Conservation (phyloP, 2,888 invertebrate species). For the Conomelus anceps region DNA sequence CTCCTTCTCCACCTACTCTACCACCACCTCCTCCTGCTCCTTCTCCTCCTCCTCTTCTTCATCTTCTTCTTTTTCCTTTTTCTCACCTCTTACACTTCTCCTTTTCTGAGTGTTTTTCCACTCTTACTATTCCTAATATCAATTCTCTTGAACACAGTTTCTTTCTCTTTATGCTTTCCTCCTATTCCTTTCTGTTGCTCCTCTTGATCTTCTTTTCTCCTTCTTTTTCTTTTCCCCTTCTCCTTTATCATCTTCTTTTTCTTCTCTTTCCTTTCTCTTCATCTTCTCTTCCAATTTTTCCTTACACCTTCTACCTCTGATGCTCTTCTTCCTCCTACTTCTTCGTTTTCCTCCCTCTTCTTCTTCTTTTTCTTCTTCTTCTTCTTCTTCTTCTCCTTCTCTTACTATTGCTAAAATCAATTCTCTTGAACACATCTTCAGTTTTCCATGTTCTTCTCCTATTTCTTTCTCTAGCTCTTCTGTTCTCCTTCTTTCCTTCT, state of each 20-base stretch:
- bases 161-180: neutral
- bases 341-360: constrained; percentile 7
- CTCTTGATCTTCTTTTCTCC: neutral
- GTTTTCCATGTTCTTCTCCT: neutral
- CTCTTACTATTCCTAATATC: no score
- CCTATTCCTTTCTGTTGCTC: neutral
- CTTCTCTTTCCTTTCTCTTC: neutral
- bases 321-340: neutral
- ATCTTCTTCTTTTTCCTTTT: neutral
- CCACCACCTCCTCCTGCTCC: no score
- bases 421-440: no score
- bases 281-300: neutral
- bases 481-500: neutral
- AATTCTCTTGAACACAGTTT: no score
- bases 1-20: neutral
- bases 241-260: neutral
- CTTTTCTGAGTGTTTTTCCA: neutral
- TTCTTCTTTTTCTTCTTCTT: no score
- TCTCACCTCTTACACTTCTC: neutral
- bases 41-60: no score
- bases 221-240: neutral
- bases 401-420: no score
- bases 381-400: neutral
- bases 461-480: neutral
- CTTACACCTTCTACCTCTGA: neutral